These are phyloP conservation scores for Pristionchus pacificus DNA, from an alignment of 1,140 invertebrate genomes.

Conservation along the genomic window DNA sequence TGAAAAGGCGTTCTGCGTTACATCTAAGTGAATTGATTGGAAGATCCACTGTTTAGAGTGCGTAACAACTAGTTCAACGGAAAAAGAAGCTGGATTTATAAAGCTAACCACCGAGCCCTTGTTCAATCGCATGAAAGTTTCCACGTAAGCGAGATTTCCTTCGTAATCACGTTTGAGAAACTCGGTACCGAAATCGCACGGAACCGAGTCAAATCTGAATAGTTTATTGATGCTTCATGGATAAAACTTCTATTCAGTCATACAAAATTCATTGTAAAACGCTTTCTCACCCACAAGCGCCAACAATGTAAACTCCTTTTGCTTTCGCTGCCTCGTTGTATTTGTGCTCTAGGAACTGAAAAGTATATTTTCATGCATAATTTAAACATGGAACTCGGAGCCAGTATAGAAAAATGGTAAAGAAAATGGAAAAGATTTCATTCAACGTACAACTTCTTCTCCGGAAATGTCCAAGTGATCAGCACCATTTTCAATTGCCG, in stretches of 20 bases:
- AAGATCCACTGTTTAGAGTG: neutral
- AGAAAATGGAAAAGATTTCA: constrained; percentile 10
- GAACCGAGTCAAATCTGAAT: too few species aligned
- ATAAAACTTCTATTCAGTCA: too few species aligned
- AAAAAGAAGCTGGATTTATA: neutral
- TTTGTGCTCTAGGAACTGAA: constrained; percentile 76
- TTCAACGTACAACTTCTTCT: constrained; percentile 68
- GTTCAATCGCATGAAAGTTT: constrained; percentile 36
- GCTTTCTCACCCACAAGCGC: constrained; percentile 87
- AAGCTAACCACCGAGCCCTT: constrained; percentile 27
- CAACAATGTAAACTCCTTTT: constrained; percentile 76
- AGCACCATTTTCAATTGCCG: constrained; percentile 74
- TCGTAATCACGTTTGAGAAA: constrained; percentile 72
- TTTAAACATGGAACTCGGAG: too few species aligned
- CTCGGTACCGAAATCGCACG: constrained; percentile 75
- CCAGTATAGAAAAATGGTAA: too few species aligned
- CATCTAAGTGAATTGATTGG: too few species aligned
- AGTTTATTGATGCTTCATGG: too few species aligned
- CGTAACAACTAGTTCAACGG: neutral
- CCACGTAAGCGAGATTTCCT: constrained; percentile 60
- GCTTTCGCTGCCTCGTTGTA: constrained; percentile 74
- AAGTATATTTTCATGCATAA: too few species aligned
- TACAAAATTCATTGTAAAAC: too few species aligned
- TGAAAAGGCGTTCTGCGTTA: too few species aligned
- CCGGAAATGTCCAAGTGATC: constrained; percentile 86